Evolutionary conservation across 2,113 vertebrate species (phyloP).

Genomic region (Coptodon bakossiorum): DNA sequence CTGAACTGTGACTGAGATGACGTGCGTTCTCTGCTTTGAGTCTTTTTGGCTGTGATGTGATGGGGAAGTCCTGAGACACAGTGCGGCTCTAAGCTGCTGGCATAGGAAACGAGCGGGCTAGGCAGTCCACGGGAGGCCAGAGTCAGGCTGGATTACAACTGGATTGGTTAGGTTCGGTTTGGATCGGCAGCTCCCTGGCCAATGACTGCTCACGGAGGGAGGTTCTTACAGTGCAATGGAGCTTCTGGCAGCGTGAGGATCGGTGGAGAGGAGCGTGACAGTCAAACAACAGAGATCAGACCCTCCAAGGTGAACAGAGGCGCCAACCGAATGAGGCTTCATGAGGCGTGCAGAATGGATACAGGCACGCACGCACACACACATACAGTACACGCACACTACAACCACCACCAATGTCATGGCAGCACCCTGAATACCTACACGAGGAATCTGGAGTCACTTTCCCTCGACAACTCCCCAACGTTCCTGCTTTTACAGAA

Average conservation of each 20-base stretch:
- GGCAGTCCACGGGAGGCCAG: constrained; percentile 74
- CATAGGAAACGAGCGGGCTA: constrained; percentile 72
- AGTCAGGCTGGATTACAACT: constrained; percentile 77
- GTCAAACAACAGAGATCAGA: constrained; percentile 36
- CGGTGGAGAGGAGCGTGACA: constrained; percentile 42
- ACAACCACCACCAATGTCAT: constrained; percentile 24
- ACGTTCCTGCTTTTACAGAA: constrained; percentile 39
- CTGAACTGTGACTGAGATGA: constrained; percentile 55
- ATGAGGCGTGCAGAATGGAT: constrained; percentile 7
- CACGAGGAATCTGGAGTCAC: constrained; percentile 50
- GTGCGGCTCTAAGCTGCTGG: constrained; percentile 74
- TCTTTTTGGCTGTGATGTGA: constrained; percentile 64
- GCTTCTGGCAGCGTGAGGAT: constrained; percentile 67
- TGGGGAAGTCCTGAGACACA: constrained; percentile 79
- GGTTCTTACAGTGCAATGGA: constrained; percentile 74
- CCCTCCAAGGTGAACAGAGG: constrained; percentile 32
- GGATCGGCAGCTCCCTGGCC: constrained; percentile 65
- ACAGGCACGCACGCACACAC: neutral
- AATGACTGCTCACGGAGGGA: constrained; percentile 67
- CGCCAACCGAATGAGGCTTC: constrained; percentile 35
- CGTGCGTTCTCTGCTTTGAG: constrained; percentile 59
- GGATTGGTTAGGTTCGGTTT: constrained; percentile 53
- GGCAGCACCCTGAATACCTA: constrained; percentile 66
- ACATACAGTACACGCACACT: neutral
- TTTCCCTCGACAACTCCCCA: constrained; percentile 46